These are phyloP conservation scores for Drosophila triauraria DNA, from an alignment of 1,140 invertebrate species.

Conservation along the genomic window DNA sequence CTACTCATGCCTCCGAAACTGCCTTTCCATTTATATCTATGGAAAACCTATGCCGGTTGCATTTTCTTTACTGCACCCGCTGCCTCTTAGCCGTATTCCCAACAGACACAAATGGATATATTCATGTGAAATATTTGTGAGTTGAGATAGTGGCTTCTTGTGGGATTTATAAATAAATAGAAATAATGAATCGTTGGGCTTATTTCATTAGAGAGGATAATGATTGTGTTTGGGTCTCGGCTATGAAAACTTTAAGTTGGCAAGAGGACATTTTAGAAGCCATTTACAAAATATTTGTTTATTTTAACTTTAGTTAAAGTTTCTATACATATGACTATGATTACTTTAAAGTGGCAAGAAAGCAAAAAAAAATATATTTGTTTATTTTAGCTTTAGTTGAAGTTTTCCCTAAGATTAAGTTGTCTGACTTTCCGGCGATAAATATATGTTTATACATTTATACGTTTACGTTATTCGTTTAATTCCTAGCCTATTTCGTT, in stretches of 20 bases:
- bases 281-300: too few relatives aligned
- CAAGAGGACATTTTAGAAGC: too few relatives aligned
- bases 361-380: too few relatives aligned
- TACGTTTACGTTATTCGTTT: too few relatives aligned
- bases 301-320: too few relatives aligned
- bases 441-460: too few relatives aligned
- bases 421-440: neutral
- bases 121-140: neutral
- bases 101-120: constrained; percentile 3
- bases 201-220: neutral
- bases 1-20: neutral
- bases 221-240: neutral
- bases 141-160: neutral
- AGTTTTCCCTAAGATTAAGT: too few relatives aligned
- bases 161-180: neutral
- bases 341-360: too few relatives aligned
- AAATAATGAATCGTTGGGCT: neutral
- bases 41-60: neutral
- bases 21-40: neutral
- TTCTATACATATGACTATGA: too few relatives aligned
- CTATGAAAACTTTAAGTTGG: too few relatives aligned
- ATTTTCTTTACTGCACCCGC: constrained; percentile 7
- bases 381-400: too few relatives aligned
- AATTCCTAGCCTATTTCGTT: too few relatives aligned
- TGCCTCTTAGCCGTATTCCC: constrained; percentile 15